Base-by-base conservation (phyloP, 2,888 invertebrate genomes). In the Nephrocerus scutellatus region DNA sequence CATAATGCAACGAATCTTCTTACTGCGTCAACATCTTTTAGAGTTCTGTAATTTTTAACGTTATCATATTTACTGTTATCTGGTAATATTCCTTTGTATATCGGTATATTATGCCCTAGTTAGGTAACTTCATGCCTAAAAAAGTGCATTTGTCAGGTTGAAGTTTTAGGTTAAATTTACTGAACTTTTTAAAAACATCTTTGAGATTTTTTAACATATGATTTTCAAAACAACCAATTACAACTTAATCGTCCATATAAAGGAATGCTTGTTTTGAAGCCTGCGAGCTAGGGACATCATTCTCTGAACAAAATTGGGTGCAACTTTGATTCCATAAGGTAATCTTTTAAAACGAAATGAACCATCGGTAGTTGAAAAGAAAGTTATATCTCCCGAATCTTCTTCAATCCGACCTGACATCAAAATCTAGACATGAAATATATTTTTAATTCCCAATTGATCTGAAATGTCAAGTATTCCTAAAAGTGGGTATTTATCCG, bases 231-330 rank as follows among this genome's bases (percentile, higher is more conserved):
- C 41, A 33, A 10, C 41, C 37, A 5, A 37, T 28, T 6, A 43
- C 46, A 4, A 43, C 24, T 22, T 39, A 22, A 21, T 43, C 39
- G 13, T 46, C 43, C 38, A 37, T 41, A 18, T 30, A 35, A 10
- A 34, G 22, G 13, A 39, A 36, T 10, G 36, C 31, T 20, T 33
- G 26, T n/a, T n/a, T n/a, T n/a, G n/a, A n/a, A n/a, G n/a, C 15
- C 25, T 20, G 14, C 39, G 40, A n/a, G 43, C 40, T 24, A 43
- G 13, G 8, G 31, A 24, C 40, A 40, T 40, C 40, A 38, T 41
- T 28, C 38, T 34, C 20, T 41, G 41, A 8, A 36, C 32, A 6
- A 22, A 34, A 23, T 35, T 42, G 14, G 33, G 37, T 4, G 32
- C 26, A 18, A 29, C 15, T 13, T 16, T 37, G 5, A 37, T 4